Evolutionary conservation across 2,888 invertebrate species (phyloP).

Genomic region (Polydrusus cervinus): DNA sequence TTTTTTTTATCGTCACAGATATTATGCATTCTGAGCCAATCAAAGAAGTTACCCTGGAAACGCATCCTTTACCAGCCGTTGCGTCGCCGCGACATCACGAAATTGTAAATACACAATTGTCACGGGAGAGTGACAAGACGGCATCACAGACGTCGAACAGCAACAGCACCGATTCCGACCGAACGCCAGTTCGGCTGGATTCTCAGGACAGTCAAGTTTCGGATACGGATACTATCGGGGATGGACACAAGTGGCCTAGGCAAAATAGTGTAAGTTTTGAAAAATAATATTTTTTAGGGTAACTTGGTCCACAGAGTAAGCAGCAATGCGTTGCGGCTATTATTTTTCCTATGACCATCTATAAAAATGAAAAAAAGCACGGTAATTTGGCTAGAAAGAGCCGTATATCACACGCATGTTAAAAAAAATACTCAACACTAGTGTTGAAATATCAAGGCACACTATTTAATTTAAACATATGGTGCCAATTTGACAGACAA

Average conservation of each 20-base stretch:
- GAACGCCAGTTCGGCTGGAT: constrained; percentile 85
- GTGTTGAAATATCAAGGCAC: too few relatives aligned
- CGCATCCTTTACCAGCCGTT: constrained; percentile 63
- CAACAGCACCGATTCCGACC: constrained; percentile 88
- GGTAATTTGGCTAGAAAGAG: too few relatives aligned
- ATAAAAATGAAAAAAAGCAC: too few relatives aligned
- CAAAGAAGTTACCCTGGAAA: constrained; percentile 75
- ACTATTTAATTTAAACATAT: too few relatives aligned
- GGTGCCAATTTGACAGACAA: too few relatives aligned
- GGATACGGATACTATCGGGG: constrained; percentile 75
- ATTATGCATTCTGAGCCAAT: constrained; percentile 62
- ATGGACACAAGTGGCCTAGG: constrained; percentile 79
- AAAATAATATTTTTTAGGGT: background rate
- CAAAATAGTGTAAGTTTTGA: constrained; percentile 83
- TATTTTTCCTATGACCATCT: too few relatives aligned
- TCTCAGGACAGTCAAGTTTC: constrained; percentile 88
- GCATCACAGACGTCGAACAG: constrained; percentile 78
- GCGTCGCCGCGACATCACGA: constrained; percentile 64
- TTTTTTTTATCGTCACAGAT: constrained; percentile 33
- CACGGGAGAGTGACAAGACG: constrained; percentile 82
- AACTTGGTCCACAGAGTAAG: too few relatives aligned
- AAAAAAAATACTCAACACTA: too few relatives aligned
- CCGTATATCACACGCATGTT: too few relatives aligned
- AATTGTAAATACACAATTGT: constrained; percentile 76
- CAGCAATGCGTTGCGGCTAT: too few relatives aligned